phyloP scores from a whole-genome alignment of 1,140 invertebrate genomes.

The Hyposmocoma kahamanoa region DNA sequence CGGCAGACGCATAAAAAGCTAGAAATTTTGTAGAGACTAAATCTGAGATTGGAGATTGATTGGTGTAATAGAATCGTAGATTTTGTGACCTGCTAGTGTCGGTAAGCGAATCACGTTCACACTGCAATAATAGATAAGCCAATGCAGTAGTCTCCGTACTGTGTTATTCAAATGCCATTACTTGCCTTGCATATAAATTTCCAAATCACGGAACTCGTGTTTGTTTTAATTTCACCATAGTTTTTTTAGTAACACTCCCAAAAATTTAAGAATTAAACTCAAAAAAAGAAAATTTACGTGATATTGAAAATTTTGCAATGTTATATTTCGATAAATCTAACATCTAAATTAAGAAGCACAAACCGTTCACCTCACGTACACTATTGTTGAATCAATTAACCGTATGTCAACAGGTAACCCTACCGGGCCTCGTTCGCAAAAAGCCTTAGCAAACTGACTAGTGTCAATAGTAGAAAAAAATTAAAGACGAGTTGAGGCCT shows the following conservation, averaged over 20 bases:
- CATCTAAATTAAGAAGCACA: too few species aligned
- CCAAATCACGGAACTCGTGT: too few species aligned
- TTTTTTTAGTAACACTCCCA: too few species aligned
- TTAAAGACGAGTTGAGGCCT: conserved; percentile 44
- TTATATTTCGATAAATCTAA: too few species aligned
- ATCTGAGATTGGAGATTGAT: conserved; percentile 67
- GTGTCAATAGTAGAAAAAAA: conserved; percentile 49
- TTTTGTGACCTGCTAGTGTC: conserved; percentile 46
- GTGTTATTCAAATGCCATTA: too few species aligned
- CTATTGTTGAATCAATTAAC: conserved; percentile 38
- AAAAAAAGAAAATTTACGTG: too few species aligned
- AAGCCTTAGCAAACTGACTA: conserved; percentile 43
- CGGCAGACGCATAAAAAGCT: conserved; percentile 70
- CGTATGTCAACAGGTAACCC: conserved; percentile 51
- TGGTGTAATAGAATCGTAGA: conserved; percentile 60
- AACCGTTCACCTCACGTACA: conserved; percentile 23
- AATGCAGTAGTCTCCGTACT: too few species aligned
- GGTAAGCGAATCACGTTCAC: conserved; percentile 56
- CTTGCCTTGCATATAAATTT: too few species aligned
- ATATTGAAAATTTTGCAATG: too few species aligned
- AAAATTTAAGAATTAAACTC: too few species aligned
- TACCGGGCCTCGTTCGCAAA: conserved; percentile 54
- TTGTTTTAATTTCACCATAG: too few species aligned
- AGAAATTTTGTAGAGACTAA: conserved; percentile 60
- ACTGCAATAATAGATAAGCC: conserved; percentile 58